phyloP scores from a whole-genome alignment of 2,888 invertebrate genomes.

The Diadegma fenestrale region DNA sequence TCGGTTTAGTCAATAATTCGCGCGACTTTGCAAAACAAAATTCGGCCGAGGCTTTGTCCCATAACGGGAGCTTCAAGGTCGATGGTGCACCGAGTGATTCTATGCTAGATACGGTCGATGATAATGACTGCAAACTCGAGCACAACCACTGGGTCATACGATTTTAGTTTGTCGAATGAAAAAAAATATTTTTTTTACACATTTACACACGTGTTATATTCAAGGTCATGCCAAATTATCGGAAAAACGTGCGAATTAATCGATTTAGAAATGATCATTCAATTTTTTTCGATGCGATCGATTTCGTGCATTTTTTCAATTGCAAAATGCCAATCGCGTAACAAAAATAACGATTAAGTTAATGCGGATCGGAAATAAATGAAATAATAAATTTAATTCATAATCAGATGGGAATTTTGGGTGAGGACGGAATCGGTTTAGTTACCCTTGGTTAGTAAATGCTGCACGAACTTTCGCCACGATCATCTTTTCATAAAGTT shows the following conservation, averaged over 20 bases:
- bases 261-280: constrained; percentile 8
- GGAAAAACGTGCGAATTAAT: constrained; percentile 37
- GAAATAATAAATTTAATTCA: constrained; percentile 50
- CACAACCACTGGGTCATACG: constrained; percentile 82
- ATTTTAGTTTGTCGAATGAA: background rate
- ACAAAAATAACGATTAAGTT: constrained; percentile 71
- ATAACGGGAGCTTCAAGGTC: constrained; percentile 87
- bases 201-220: constrained; percentile 3
- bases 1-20: constrained; percentile 88
- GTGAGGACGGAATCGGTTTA: constrained; percentile 54
- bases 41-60: constrained; percentile 91
- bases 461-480: constrained; percentile 58
- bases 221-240: constrained; percentile 10
- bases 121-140: constrained; percentile 84
- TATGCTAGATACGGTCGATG: constrained; percentile 85
- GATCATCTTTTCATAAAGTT: constrained; percentile 61
- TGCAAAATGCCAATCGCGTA: constrained; percentile 63
- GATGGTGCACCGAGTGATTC: constrained; percentile 85
- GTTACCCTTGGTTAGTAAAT: constrained; percentile 67
- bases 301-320: constrained; percentile 45
- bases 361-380: constrained; percentile 56
- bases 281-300: constrained; percentile 19
- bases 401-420: constrained; percentile 46
- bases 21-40: constrained; percentile 91
- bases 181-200: background rate